These are phyloP conservation scores for Apodemus speciosus DNA, from an alignment of 2,113 vertebrate species.

Conservation along the genomic window DNA sequence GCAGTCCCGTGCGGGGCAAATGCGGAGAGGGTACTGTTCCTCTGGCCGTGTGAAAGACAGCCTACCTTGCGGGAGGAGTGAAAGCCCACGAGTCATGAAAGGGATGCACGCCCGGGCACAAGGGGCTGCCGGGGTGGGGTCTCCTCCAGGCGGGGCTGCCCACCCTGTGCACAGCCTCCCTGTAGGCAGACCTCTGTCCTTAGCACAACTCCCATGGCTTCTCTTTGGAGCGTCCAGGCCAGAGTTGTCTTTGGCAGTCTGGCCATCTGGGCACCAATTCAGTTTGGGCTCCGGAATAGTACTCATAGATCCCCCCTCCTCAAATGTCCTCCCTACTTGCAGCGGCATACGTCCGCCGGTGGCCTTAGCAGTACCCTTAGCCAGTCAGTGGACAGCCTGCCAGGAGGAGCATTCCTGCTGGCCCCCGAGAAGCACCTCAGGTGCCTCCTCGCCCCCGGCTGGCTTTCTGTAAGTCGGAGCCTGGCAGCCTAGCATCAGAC, in stretches of 20 bases:
- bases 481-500: neutral
- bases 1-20: neutral
- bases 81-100: too few species aligned
- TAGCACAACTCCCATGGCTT: neutral
- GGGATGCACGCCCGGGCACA: neutral
- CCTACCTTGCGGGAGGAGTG: fast-evolving
- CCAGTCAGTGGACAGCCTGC: neutral
- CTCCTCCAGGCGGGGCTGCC: fast-evolving
- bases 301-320: neutral
- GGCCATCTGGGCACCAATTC: neutral
- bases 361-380: neutral
- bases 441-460: neutral
- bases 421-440: neutral
- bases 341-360: neutral
- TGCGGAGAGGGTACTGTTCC: neutral
- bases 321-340: neutral
- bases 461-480: neutral
- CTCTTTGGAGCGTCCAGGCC: neutral
- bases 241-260: neutral
- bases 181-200: neutral
- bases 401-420: too few species aligned
- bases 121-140: neutral
- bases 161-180: neutral
- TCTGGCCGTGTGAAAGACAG: fast-evolving
- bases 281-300: neutral